Evolutionary conservation across 2,888 invertebrate species (phyloP), one percentile per base, ranked within the genome.

Genomic region (Hedychridium roseum): DNA sequence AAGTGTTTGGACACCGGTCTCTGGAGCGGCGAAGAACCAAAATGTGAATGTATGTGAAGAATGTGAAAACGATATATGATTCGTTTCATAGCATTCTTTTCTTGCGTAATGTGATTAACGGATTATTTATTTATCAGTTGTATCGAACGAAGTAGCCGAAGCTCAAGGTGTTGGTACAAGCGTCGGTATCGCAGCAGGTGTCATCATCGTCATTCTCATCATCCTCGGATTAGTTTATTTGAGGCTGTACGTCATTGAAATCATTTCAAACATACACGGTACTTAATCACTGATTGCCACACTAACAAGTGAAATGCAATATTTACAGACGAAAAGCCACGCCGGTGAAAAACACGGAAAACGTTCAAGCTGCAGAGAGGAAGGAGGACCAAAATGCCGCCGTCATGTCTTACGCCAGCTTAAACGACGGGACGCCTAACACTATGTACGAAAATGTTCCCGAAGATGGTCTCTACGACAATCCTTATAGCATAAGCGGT

Each of bases 1-100:
- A 91, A 91, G 71, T 95, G 94, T 72, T 82, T 88, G 78, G 92
- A 92, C 44, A 90, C 89, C 52, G 93, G 91, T 2, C 82, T 83
- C 34, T 95, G 95, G 94, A 92, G 92, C 2, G 93, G 93, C 0
- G 90, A 90, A 40, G 90, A 92, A 64, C 94, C 94, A 0, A 84
- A 84, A 64, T 95, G 95, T 78, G 89, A 92, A 81, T 80, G 86
- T 86, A 78, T 75, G 74, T 35, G 16, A n/a, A 5, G n/a, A 15
- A 17, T 1, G 3, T 1, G 26, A 34, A 35, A 16, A 6, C 27
- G 16, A 27, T 18, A 9, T 7, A 34, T 26, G 2, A 5, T 27
- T 14, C 18, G 4, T 12, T 1, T 3, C 1, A 2, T 14, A 5
- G 1, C 4, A 3, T 31, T 32, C 12, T 11, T 1, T n/a, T 7